Evolutionary conservation across 2,797 vertebrate species (phyloP).

Genomic region (Hemibagrus guttatus): DNA sequence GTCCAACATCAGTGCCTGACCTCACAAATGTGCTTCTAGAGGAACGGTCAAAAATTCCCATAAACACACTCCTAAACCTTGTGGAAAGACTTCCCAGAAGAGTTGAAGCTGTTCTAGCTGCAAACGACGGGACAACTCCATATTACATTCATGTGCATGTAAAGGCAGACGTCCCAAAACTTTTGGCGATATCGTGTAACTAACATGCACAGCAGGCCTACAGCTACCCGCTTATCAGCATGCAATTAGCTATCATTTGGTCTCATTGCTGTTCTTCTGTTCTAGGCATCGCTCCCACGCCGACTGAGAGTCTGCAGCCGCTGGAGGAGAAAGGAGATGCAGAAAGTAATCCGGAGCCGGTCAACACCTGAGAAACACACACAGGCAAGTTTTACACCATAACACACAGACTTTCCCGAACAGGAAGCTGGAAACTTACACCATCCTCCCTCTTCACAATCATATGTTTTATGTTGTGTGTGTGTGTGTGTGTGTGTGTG

Average conservation of each 20-base stretch:
- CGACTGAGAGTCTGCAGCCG: conserved; percentile 21
- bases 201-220: not conserved
- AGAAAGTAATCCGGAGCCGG: not conserved
- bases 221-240: not conserved
- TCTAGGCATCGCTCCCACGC: conserved; percentile 20
- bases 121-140: too few species aligned
- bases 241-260: not conserved
- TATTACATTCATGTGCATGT: too few species aligned
- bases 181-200: not conserved
- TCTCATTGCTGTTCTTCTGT: conserved; percentile 31
- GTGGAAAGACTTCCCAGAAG: too few species aligned
- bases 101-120: too few species aligned
- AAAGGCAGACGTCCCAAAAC: too few species aligned
- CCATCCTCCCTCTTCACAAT: not conserved
- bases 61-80: too few species aligned
- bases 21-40: too few species aligned
- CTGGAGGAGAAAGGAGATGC: conserved; percentile 14
- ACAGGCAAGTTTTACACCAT: not conserved
- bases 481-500: not conserved
- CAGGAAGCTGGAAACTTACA: not conserved
- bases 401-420: not conserved
- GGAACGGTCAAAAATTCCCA: too few species aligned
- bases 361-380: not conserved
- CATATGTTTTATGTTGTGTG: too few species aligned
- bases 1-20: too few species aligned